Conservation (phyloP, 2,888 invertebrate genomes). For the Pollenia amentaria region DNA sequence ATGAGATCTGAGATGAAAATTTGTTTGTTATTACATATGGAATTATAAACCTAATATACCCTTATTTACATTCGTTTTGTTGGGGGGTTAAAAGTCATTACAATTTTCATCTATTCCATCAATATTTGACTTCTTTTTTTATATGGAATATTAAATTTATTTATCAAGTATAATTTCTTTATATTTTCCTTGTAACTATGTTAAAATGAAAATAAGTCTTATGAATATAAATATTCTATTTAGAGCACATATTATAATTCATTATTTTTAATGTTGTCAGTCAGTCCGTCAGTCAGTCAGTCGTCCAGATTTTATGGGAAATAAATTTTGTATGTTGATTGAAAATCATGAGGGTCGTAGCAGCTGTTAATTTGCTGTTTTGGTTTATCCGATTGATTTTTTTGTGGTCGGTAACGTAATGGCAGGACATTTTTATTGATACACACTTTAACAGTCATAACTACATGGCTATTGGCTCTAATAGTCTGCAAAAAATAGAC, state of each 20-base stretch:
- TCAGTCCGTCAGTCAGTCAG: too few relatives aligned
- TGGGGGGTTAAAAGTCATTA: too few relatives aligned
- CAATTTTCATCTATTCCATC: neutral
- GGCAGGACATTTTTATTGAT: slow-evolving; percentile 30
- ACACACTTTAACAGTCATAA: slow-evolving; percentile 20
- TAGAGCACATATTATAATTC: neutral
- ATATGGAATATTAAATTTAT: too few relatives aligned
- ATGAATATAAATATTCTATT: neutral
- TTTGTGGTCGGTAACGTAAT: neutral
- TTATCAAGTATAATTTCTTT: neutral
- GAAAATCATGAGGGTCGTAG: neutral
- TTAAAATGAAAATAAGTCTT: neutral
- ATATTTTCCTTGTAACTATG: neutral
- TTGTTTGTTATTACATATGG: too few relatives aligned
- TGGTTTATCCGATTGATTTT: neutral
- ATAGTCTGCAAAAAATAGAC: neutral
- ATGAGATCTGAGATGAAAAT: too few relatives aligned
- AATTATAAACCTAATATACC: too few relatives aligned
- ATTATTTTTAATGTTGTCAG: slow-evolving; percentile 16
- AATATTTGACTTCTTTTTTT: too few relatives aligned
- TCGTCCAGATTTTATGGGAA: neutral
- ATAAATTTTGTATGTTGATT: neutral
- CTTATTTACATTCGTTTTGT: too few relatives aligned
- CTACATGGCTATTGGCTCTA: too few relatives aligned
- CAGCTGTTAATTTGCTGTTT: slow-evolving; percentile 18